phyloP scores from a whole-genome alignment of 2,113 vertebrate genomes.

The Cygnus buccinator region DNA sequence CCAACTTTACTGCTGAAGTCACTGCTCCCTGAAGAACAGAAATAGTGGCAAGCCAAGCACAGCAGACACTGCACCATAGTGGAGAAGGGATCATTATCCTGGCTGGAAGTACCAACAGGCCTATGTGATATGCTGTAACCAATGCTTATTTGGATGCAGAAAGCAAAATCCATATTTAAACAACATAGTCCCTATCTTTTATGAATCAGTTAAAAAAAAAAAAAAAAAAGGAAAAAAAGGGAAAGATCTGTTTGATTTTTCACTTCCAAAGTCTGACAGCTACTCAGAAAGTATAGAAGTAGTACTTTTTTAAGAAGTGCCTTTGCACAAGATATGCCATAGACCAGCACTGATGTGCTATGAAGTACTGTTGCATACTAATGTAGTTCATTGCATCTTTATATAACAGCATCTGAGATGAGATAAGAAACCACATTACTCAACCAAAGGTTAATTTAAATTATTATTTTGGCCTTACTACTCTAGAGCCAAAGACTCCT shows the following conservation, averaged over 20 bases:
- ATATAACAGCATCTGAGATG: background rate
- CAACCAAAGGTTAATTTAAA: background rate
- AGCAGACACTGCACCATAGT: rapidly evolving
- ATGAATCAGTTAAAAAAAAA: background rate
- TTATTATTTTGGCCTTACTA: background rate
- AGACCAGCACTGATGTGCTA: background rate
- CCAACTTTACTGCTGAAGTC: background rate
- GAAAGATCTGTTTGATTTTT: background rate
- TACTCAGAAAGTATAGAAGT: background rate
- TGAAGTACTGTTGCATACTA: background rate
- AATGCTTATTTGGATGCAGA: background rate
- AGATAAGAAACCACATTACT: background rate
- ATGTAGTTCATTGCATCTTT: background rate
- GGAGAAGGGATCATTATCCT: background rate
- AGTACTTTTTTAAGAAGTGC: background rate
- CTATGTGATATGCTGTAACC: background rate
- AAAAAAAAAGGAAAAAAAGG: background rate
- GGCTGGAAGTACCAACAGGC: background rate
- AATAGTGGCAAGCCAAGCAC: background rate
- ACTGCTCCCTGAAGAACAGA: background rate
- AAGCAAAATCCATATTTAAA: background rate
- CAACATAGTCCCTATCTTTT: background rate
- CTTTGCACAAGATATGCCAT: background rate
- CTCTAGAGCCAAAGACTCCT: background rate
- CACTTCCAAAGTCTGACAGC: background rate